Base-by-base conservation (phyloP, 2,113 vertebrate species). In the Otus sunia region DNA sequence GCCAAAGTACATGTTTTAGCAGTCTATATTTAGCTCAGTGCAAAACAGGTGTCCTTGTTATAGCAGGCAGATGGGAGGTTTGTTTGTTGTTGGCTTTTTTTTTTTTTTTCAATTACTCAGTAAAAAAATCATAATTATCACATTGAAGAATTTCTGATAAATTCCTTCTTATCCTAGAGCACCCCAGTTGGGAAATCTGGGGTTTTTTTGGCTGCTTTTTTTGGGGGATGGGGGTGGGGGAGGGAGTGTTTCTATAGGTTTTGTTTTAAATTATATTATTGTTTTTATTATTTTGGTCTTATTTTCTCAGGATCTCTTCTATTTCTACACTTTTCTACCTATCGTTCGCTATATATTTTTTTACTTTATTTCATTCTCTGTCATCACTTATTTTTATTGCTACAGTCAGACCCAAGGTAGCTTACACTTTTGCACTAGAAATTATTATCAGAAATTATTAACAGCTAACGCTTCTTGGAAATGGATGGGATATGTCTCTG, bases 141-240 rank as follows among this genome's bases (percentile, higher is more conserved):
- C 22, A 52, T 25, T 39, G 32, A 7, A 71, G 74, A 68, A 8
- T 23, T 80, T 10, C 45, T 49, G 7, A 3, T 49, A 68, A 74
- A 9, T 62, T 77, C 32, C 18, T 60, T 50, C 43, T 59, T 72
- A 67, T 62, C 25, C 15, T 60, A 43, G 12, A 37, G 34, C 26
- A 75, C 4, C 3, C 3, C 11, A 41, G 10, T 0, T 47, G 29
- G 15, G 26, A 91, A 58, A 73, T 16, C 17, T 79, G 19, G 18
- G 6, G 0, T 0, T 8, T 8, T 8, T 25, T 39, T 34, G 17
- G 12, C 19, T 41, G 21, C 12, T 21, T 22, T 41, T 11, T n/a
- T 37, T 12, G 18, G 25, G 29, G 32, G 6, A 12, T 8, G 43
- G 43, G 16, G 43, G 16, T 17, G 43, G 17, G 7, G 43, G 14